Conservation (phyloP, 2,888 invertebrate species). For the Entomobrya multifasciata region DNA sequence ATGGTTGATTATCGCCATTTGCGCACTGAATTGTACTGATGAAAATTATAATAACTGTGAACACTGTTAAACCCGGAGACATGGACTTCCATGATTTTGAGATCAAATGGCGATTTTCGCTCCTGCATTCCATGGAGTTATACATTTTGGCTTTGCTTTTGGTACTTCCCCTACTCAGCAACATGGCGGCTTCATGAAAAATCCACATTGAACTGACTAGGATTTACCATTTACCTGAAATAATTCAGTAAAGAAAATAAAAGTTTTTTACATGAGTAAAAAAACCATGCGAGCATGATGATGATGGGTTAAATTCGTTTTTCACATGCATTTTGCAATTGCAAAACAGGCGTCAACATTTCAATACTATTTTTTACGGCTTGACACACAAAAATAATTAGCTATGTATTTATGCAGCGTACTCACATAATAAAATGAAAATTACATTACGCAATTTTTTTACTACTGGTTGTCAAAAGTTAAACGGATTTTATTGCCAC, state of each 20-base stretch:
- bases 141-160: not conserved
- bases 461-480: not conserved
- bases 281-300: too few relatives aligned
- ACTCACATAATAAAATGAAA: not conserved
- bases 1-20: not conserved
- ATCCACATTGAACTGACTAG: not conserved
- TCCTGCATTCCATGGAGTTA: not conserved
- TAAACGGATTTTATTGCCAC: not conserved
- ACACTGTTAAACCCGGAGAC: not conserved
- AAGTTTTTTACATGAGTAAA: not conserved
- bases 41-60: constrained; percentile 16
- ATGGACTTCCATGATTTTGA: constrained; percentile 7
- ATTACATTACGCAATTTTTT: constrained; percentile 11
- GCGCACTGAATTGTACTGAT: not conserved
- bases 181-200: too few relatives aligned
- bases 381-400: too few relatives aligned
- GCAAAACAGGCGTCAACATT: too few relatives aligned
- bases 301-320: too few relatives aligned
- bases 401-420: not conserved
- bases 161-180: too few relatives aligned
- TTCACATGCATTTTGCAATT: too few relatives aligned
- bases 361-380: too few relatives aligned
- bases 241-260: not conserved
- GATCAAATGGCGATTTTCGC: not conserved
- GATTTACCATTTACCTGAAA: not conserved